Evolutionary conservation across 2,888 invertebrate species (phyloP), one percentile per base, ranked within the genome.

Genomic region (Euzophera pinguis): DNA sequence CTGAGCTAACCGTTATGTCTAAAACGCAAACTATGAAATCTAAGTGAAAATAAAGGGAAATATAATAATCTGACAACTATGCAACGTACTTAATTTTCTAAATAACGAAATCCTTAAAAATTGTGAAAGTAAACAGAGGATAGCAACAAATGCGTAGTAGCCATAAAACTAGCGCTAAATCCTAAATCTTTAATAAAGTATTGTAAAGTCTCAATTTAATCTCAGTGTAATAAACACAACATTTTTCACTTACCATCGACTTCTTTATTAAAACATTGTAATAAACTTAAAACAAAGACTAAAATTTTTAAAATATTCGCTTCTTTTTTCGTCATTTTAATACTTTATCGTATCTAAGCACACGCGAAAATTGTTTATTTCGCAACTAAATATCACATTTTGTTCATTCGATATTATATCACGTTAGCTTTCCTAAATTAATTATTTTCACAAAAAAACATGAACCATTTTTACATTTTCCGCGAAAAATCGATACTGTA

Each of bases 401-500:
- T 4, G 13, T 38, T 38, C 3, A 38, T 13, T 13, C 1, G 32
- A 7, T 32, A 10, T 10, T 9, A 7, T 9, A 7, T 7, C 32
- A 32, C 32, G 32, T 32, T 10, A 32, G 8, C 7, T 32, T 10
- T 10, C 4, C 7, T 13, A 14, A 16, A 10, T 41, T 22, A 17
- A 16, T 29, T 17, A 8, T 34, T 47, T 53, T 53, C 47, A 47
- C 53, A 48, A 48, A 38, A 47, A 17, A 27, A 35, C 17, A 13
- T 32, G 42, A 54, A 43, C 35, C 16, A 59, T 64, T 64, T 69
- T 64, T 65, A 68, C 65, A 67, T 63, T 68, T 66, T 64, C 67
- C 65, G 67, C 69, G 63, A 63, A 73, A 64, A 79, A 78, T 78
- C 78, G 61, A 78, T 78, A 78, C 22, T 47, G 34, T 52, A 4